Conservation (phyloP, 2,113 vertebrate genomes). For the Anolis sagrei region DNA sequence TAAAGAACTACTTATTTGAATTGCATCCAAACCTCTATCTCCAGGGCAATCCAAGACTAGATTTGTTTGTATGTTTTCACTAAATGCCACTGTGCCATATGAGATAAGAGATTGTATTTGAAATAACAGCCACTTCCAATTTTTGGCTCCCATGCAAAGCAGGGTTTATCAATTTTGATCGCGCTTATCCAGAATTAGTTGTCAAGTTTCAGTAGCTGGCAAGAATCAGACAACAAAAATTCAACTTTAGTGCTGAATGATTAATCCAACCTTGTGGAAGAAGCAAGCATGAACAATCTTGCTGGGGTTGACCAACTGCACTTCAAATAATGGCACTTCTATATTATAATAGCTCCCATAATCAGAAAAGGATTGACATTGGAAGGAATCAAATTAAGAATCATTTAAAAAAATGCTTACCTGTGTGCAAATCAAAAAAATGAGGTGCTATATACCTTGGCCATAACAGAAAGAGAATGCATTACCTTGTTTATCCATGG, state of each 20-base stretch:
- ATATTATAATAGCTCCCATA: conserved; percentile 73
- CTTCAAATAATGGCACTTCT: conserved; percentile 76
- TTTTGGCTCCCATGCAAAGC: conserved; percentile 73
- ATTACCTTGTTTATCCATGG: conserved; percentile 69
- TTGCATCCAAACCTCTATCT: conserved; percentile 70
- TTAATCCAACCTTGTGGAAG: conserved; percentile 66
- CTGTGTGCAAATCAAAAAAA: conserved; percentile 66
- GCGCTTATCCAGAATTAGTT: conserved; percentile 82
- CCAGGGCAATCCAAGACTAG: conserved; percentile 70
- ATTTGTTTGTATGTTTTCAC: conserved; percentile 77
- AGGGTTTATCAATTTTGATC: conserved; percentile 81
- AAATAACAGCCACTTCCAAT: conserved; percentile 80
- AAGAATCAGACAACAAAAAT: conserved; percentile 78
- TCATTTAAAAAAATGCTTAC: conserved; percentile 78
- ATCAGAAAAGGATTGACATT: conserved; percentile 77
- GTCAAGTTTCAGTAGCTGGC: conserved; percentile 80
- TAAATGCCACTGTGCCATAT: conserved; percentile 76
- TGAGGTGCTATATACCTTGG: conserved; percentile 65
- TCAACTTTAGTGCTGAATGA: conserved; percentile 66
- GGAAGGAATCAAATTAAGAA: conserved; percentile 70
- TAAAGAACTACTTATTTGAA: conserved; percentile 73
- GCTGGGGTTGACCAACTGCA: conserved; percentile 63
- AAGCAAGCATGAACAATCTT: conserved; percentile 48
- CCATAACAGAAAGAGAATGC: conserved; percentile 60
- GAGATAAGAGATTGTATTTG: conserved; percentile 83